Evolutionary conservation across 1,140 invertebrate genomes (phyloP), one percentile per base, ranked within the genome.

Genomic region (Caenorhabditis brenneri): DNA sequence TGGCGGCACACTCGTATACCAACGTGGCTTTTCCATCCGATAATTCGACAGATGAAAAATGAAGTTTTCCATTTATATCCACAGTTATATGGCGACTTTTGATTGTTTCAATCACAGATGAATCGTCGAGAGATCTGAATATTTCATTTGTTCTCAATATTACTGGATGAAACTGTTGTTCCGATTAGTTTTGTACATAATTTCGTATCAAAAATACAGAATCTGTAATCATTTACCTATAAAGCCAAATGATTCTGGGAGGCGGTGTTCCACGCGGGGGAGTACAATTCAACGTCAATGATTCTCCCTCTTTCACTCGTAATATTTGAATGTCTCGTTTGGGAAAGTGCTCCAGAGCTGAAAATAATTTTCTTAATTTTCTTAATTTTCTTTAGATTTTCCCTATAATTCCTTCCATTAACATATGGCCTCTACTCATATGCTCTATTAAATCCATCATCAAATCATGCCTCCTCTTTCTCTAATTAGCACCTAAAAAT

Each of bases 261-360:
- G 95, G 96, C 2, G 96, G 96, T 93, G 95, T 97, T 88, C 96
- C 96, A 89, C 96, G 51, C 0, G 96, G 96, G 2, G 96, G 95
- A 88, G 95, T 93, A 89, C 96, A 98, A 1, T 93, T 93, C 39
- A 98, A 90, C 88, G 95, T 95, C 91, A 94, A 95, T 0, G 96
- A 96, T 39, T 95, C 93, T 15, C 96, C 96, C 92, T 97, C 96
- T 19, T 94, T 93, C 0, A 95, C 95, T 9, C 7, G 31, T 10
- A 87, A 12, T 9, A 48, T 7, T 53, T 81, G 29, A 46, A 85
- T 51, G 7, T 42, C 78, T 6, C 82, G 78, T 29, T 79, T 49
- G n/a, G 84, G 74, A 39, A 87, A 87, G 49, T 87, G 87, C 12
- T 87, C 86, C 16, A 87, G 86, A 16, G 79, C 86, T 87, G 84